Evolutionary conservation across 2,797 vertebrate genomes (phyloP).

Genomic region (Squalus acanthias): DNA sequence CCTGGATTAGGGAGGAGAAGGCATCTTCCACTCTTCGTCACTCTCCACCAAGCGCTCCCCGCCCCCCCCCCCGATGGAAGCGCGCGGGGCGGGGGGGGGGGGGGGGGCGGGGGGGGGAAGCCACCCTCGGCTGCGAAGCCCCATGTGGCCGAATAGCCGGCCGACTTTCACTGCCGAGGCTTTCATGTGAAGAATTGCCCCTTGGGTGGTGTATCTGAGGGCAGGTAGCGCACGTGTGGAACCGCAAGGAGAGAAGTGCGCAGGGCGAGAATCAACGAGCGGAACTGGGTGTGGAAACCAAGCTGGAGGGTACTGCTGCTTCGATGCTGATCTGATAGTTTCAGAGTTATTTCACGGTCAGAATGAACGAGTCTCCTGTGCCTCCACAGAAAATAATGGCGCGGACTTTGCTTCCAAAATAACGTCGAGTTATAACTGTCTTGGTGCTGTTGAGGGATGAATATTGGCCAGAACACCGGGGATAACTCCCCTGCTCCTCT

Average conservation of each 20-base stretch:
- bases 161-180: not conserved
- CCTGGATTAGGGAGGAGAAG: not conserved
- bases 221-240: not conserved
- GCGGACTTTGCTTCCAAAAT: not conserved
- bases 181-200: not conserved
- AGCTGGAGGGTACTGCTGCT: too few species aligned
- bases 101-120: not conserved
- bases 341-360: not conserved
- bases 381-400: not conserved
- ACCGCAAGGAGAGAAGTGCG: too few species aligned
- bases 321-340: not conserved
- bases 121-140: not conserved
- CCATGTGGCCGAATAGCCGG: not conserved
- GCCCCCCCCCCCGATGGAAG: not conserved
- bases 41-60: not conserved
- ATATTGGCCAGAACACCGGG: not conserved
- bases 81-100: not conserved
- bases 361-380: not conserved
- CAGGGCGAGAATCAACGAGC: too few species aligned
- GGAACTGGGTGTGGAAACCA: too few species aligned
- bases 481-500: not conserved
- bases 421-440: not conserved
- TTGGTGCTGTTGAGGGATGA: not conserved
- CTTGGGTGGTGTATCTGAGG: not conserved
- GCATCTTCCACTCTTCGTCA: not conserved